Base-by-base conservation (phyloP, 2,888 invertebrate species). In the Drosophila niveifrons region DNA sequence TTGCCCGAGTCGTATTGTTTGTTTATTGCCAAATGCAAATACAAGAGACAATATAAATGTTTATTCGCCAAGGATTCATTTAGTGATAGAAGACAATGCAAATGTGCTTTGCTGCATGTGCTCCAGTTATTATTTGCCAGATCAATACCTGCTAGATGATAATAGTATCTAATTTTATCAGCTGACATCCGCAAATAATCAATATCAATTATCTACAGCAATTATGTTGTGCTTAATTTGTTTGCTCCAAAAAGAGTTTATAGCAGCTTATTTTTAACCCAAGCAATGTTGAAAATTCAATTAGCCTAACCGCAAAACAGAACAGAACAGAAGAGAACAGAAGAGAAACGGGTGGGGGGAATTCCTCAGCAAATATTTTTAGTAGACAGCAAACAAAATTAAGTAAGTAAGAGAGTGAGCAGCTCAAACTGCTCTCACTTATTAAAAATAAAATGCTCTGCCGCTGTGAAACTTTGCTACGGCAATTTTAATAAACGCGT, bases 401-500 rank as follows among this genome's bases (percentile, higher is more conserved):
- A 75, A 61, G 66, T 67, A 63, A 63, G 57, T 71, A 75, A 64
- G 66, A 64, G 61, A 63, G 57, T 43, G 63, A 28, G 48, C 56
- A 55, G 15, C 52, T 28, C 2, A 29, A 31, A 55, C 68, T 44
- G 36, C 76, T 67, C 61, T 65, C 74, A 80, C 61, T 65, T 78
- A 80, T 74, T 68, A 72, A 81, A 84, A 80, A 82, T 65, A 64
- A 80, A 79, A 65, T 66, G 53, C 57, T 47, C 11, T 44, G 69
- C 36, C 53, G 68, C 66, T 59, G 67, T 39, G 70, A 73, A 83
- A 80, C 66, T 80, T 86, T 82, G 72, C 72, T 68, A 69, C 83
- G 78, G 84, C 75, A 78, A 85, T 85, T 86, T 85, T 85, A 86
- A 86, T 85, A 86, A 86, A 82, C 86, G 83, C 84, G 77, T 82